Base-by-base conservation (phyloP, 2,888 invertebrate species). In the Habrosyne pyritoides region DNA sequence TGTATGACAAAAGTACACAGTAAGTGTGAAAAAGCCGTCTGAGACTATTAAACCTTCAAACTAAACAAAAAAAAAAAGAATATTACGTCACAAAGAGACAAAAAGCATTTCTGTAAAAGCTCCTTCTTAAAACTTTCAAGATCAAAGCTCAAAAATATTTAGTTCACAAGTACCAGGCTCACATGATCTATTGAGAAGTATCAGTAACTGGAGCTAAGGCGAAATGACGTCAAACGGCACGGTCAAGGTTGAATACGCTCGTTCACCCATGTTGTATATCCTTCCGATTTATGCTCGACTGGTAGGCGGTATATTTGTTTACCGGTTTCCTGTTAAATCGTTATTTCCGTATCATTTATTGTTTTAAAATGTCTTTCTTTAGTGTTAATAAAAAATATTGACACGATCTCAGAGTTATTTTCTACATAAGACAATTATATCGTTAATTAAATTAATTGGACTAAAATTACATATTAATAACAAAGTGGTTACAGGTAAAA, bases 221-320 rank as follows among this genome's bases (percentile, higher is more conserved):
- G 73, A 79, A 75, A 75, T 42, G 42, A 42, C 42, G 42, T 42
- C 42, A 42, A 18, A 77, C 62, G 59, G 64, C 64, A 79, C 73
- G 81, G 82, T 81, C 84, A 83, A 83, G 83, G 83, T 66, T 71
- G 67, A 51, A 57, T 36, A 61, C 61, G 65, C 64, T 52, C 56
- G 65, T 54, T 53, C 46, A 30, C 53, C 50, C 28, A 49, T 53
- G 55, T 53, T 54, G 47, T 55, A 63, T 63, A 66, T 72, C 68
- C 67, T 72, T 76, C 62, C 67, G 69, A 71, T 66, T 72, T 59
- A 61, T 69, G 61, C 18, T 47, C 50, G 57, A 60, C 63, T 63
- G 56, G 62, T 65, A 61, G 51, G 22, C 42, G 24, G 30, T 26
- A 5, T 26, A 28, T 50, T 7, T 28, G 30, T 28, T 28, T 50